These are phyloP conservation scores for Siniperca knerii DNA, from an alignment of 2,113 vertebrate species.

Conservation along the genomic window DNA sequence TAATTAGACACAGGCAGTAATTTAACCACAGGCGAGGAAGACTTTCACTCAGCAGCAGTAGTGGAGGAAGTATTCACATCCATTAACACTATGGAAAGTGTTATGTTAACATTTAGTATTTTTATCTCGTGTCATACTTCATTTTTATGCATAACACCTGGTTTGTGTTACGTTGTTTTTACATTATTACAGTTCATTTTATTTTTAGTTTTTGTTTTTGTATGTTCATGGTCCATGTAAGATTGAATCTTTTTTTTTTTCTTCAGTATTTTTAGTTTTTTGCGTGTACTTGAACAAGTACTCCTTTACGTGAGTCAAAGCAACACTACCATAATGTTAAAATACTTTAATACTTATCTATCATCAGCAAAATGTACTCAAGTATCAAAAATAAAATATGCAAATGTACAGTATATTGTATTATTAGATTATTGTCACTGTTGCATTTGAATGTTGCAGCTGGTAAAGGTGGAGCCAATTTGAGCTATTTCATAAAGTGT, in stretches of 20 bases:
- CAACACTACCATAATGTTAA: neutral
- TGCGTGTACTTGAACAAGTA: neutral
- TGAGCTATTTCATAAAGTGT: neutral
- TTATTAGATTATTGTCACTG: neutral
- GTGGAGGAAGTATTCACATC: constrained; percentile 2
- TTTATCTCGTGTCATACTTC: neutral
- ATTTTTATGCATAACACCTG: neutral
- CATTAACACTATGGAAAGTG: neutral
- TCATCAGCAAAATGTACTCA: neutral
- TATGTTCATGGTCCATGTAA: neutral
- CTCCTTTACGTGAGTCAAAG: neutral
- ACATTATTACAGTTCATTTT: neutral
- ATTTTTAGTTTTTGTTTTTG: neutral
- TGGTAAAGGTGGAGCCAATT: neutral
- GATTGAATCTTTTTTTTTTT: neutral
- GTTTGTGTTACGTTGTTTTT: neutral
- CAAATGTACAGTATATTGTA: neutral
- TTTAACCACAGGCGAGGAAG: constrained; percentile 56
- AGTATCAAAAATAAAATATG: neutral
- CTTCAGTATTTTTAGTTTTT: neutral
- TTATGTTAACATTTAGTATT: neutral
- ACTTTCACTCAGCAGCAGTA: constrained; percentile 28
- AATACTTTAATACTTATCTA: neutral
- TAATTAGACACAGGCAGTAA: constrained; percentile 62
- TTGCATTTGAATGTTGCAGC: neutral